A percentile compares a stretch with the other conserved stretches of the same genome.
Conservation (phyloP, 2,888 invertebrate genomes). For the Sphecodes monilicornis region DNA sequence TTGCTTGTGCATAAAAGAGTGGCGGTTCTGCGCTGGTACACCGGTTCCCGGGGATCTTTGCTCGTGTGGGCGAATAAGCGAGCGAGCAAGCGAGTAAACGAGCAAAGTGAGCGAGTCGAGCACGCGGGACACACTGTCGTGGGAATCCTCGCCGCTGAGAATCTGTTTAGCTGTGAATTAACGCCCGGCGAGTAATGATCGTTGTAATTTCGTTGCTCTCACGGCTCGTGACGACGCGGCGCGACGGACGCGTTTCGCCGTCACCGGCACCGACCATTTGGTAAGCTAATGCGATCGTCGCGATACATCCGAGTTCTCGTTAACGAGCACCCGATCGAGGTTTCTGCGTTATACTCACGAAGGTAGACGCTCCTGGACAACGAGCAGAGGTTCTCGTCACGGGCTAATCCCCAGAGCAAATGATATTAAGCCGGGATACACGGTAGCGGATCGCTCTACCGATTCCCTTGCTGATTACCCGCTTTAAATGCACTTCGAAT, state of each 20-base stretch:
- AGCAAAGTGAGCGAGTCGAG: conserved; percentile 13
- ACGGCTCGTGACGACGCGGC: conserved; percentile 55
- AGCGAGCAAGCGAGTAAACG: conserved; percentile 22
- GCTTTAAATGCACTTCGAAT: neutral
- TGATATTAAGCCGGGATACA: conserved; percentile 4
- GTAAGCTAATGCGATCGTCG: conserved; percentile 65
- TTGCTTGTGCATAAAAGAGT: conserved; percentile 38
- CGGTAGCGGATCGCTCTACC: neutral
- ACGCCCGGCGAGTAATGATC: conserved; percentile 64
- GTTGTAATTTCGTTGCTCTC: conserved; percentile 70
- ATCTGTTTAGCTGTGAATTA: conserved; percentile 70
- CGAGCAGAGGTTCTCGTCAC: conserved; percentile 2
- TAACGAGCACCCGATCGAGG: conserved; percentile 53
- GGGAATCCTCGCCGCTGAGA: conserved; percentile 66
- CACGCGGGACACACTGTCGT: conserved; percentile 59
- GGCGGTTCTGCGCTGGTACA: conserved; percentile 8
- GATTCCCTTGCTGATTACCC: conserved; percentile 2
- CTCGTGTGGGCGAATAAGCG: conserved; percentile 49
- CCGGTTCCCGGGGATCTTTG: conserved; percentile 31
- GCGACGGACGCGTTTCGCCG: conserved; percentile 37
- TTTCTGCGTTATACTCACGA: conserved; percentile 1
- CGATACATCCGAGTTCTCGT: conserved; percentile 41
- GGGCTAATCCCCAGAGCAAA: conserved; percentile 14
- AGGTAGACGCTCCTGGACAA: neutral
- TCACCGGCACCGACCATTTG: conserved; percentile 59